Evolutionary conservation across 2,888 invertebrate species (phyloP).

Genomic region (Asteroscopus sphinx): DNA sequence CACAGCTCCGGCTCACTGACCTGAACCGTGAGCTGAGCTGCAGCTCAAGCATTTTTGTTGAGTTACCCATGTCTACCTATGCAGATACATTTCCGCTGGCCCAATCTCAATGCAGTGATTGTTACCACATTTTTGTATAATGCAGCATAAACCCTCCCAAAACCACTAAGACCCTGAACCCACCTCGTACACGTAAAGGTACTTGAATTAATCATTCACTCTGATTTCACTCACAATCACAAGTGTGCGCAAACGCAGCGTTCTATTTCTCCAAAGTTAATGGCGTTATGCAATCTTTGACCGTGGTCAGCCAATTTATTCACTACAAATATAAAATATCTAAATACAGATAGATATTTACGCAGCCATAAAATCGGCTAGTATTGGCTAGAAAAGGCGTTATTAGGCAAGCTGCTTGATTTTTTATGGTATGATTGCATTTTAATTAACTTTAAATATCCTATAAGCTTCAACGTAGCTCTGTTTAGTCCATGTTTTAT

Average conservation of each 20-base stretch:
- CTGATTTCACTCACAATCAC: too few relatives aligned
- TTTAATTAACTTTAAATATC: conserved; percentile 48
- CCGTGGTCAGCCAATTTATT: conserved; percentile 35
- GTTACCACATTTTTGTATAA: neutral
- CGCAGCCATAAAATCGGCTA: conserved; percentile 20
- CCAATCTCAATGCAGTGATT: neutral
- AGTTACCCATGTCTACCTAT: neutral
- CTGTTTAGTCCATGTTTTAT: conserved; percentile 24
- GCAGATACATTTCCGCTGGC: neutral
- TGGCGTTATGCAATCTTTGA: conserved; percentile 47
- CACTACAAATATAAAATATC: conserved; percentile 45
- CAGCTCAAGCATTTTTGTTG: too few relatives aligned
- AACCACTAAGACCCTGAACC: conserved; percentile 17
- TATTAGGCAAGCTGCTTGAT: conserved; percentile 21
- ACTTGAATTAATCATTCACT: conserved; percentile 37
- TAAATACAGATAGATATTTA: conserved; percentile 44
- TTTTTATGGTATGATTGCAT: conserved; percentile 43
- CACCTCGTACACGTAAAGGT: conserved; percentile 11
- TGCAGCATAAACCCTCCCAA: neutral
- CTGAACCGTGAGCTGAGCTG: too few relatives aligned
- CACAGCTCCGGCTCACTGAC: too few relatives aligned
- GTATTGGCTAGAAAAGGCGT: conserved; percentile 14
- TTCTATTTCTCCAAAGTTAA: conserved; percentile 48
- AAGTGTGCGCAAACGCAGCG: conserved; percentile 30
- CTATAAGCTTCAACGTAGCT: conserved; percentile 17